Evolutionary conservation across 2,888 invertebrate species (phyloP).

Genomic region (Geophilus truncorum): DNA sequence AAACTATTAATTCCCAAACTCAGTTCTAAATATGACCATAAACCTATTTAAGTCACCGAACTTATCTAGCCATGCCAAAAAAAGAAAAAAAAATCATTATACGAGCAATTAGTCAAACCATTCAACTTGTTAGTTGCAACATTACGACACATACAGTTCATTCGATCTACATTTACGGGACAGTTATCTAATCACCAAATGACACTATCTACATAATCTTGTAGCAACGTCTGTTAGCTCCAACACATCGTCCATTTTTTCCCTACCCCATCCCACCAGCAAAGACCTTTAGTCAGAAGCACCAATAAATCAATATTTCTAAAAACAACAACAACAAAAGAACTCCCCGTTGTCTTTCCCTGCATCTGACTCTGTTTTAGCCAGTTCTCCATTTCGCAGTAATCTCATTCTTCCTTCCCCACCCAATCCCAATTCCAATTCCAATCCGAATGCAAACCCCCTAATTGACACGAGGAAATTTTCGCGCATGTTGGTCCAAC

Average conservation of each 20-base stretch:
- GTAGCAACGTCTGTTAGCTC: neutral
- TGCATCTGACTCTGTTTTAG: too few species aligned
- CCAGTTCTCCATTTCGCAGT: neutral
- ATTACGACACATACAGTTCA: neutral
- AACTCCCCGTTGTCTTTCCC: neutral
- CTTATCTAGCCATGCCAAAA: neutral
- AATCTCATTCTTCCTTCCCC: neutral
- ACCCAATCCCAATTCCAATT: neutral
- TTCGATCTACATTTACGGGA: neutral
- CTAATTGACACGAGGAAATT: neutral
- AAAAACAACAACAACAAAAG: neutral
- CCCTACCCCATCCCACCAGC: neutral
- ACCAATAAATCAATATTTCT: neutral
- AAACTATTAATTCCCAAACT: too few species aligned
- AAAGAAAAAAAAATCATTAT: neutral
- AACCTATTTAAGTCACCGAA: too few species aligned
- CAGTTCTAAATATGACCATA: too few species aligned
- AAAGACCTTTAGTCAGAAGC: neutral
- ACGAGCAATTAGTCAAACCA: neutral
- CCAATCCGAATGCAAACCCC: neutral
- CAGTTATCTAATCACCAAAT: neutral
- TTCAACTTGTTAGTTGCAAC: too few species aligned
- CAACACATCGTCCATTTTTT: neutral
- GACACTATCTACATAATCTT: neutral
- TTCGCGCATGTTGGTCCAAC: neutral